Conservation (phyloP, 2,113 vertebrate genomes). For the Propithecus coquereli region DNA sequence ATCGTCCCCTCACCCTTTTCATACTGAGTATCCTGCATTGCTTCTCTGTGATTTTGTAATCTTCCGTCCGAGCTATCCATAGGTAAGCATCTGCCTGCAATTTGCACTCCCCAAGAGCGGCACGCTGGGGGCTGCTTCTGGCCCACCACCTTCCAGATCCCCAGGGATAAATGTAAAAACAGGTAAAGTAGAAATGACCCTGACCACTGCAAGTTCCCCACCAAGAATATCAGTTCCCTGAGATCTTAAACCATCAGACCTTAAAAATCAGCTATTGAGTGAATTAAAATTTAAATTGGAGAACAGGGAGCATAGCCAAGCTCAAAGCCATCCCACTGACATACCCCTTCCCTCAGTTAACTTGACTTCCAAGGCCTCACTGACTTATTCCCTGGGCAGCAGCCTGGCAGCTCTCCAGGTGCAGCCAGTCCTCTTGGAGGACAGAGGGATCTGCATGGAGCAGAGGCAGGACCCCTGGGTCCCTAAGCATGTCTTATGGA, state of each 20-base stretch:
- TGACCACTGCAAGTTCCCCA: background rate
- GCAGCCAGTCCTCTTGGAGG: background rate
- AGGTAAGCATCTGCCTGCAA: too few species aligned
- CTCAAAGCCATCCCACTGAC: background rate
- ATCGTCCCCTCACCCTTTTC: too few species aligned
- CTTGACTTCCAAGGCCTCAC: background rate
- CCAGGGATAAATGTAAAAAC: too few species aligned
- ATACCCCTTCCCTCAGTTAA: background rate
- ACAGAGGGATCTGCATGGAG: background rate
- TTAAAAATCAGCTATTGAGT: background rate
- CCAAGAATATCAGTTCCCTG: background rate
- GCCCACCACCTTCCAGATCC: too few species aligned
- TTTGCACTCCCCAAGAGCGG: too few species aligned
- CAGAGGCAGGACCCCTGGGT: fast-evolving
- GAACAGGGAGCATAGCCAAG: background rate
- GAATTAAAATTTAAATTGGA: background rate
- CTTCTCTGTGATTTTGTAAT: too few species aligned
- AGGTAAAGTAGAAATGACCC: background rate
- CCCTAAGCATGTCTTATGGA: background rate
- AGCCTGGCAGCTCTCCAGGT: background rate
- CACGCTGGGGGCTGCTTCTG: too few species aligned
- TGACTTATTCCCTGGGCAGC: background rate
- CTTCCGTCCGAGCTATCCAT: too few species aligned
- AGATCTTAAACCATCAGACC: background rate
- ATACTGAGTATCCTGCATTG: too few species aligned